Base-by-base conservation (phyloP, 2,888 invertebrate genomes). In the Unio delphinus region DNA sequence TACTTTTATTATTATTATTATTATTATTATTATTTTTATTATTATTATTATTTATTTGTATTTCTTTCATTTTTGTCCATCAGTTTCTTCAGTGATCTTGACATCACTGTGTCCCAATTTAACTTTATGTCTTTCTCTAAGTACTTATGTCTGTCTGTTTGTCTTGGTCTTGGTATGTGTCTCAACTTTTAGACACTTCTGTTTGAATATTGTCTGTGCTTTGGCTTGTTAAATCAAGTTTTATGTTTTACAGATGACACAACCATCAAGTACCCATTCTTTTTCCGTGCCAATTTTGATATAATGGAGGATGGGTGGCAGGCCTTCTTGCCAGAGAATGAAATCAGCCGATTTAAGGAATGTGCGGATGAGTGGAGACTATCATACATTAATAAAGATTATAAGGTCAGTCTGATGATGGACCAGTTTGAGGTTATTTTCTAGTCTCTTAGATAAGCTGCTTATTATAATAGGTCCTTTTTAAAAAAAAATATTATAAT, bases 251-350 rank as follows among this genome's bases (percentile, higher is more conserved):
- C 84, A 92, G 94, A 93, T 78, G 95, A 96, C 82, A 93, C 94
- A 61, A 91, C 91, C 61, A 92, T 95, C 73, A 94, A 95, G 81
- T 98, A 98, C 90, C 97, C 99, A n/a, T 98, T 98, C 90, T 98
- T 96, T 91, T 97, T 96, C 90, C 94, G 96, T 80, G 96, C 97
- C 7, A 94, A 95, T 93, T 96, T 95, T 90, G 93, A 94, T 78
- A 94, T 96, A 80, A 92, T 97, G 72, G 98, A 99, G 91, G 96
- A 99, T 92, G 99, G 99, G 4, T 96, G 97, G 92, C 95, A 94
- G 68, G 94, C 97, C 72, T 99, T 95, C 90, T 94, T 94, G 80
- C 93, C 95, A 70, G 96, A 97, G 91, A 92, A 94, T 28, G 98
- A 99, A 91, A 98, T 95, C 91, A 94, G 95, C 1, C 95, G 96